Evolutionary conservation across 2,113 vertebrate species (phyloP), one percentile per base, ranked within the genome.

Genomic region (Pimephales promelas): DNA sequence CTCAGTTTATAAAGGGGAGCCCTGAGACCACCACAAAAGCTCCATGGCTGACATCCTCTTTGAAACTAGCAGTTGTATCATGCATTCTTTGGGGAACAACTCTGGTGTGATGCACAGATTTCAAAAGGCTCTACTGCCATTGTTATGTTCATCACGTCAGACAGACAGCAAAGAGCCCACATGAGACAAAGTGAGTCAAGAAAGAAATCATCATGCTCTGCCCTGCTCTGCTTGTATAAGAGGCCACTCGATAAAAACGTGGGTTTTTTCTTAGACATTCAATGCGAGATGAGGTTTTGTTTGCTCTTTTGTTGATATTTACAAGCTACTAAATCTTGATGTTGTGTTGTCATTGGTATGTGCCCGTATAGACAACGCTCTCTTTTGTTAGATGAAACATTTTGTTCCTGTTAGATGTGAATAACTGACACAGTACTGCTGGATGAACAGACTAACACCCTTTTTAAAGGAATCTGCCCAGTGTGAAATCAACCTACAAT

Each of bases 391-490:
- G 36, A 26, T 43, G n/a, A 61, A 78, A 79, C 56, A 18, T 13
- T 79, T 79, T 61, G 76, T 40, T 59, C 52, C 31, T 62, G 36
- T 28, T 45, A 43, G 34, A 43, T 20, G 20, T 49, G 45, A 74
- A 74, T 43, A 59, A 59, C 11, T 57, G 74, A 59, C 24, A 24
- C 74, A 59, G 74, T 40, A 16, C 36, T 79, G 76, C 56, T 45
- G 76, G 56, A 79, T 62, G 56, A 62, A 61, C 76, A 62, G 76
- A 79, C 76, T 62, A 79, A 79, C 56, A 18, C 56, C 40, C 36
- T 45, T 79, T 79, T 62, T 79, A 79, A 79, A 62, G 76, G 9
- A 61, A 16, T 59, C 54, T 77, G 54, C 75, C 56, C 76, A 79
- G 56, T 61, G 76, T 79, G 76, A 79, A 79, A 62, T 79, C 56